These are phyloP conservation scores for Morphnarchus princeps DNA, from an alignment of 2,113 vertebrate species.

Conservation along the genomic window DNA sequence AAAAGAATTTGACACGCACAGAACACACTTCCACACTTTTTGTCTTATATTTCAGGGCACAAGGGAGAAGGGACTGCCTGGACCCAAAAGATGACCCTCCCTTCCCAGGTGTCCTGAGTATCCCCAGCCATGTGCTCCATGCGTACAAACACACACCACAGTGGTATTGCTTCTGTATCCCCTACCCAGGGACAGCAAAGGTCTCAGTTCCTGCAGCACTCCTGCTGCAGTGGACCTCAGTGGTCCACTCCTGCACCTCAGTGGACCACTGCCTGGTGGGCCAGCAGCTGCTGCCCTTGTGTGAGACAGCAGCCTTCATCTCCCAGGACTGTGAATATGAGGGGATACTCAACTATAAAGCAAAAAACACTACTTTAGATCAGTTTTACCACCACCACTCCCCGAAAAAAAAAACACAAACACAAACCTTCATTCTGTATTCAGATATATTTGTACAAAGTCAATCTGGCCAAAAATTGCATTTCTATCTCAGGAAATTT, in stretches of 20 bases:
- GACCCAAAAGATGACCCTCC: not conserved
- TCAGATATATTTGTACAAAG: not conserved
- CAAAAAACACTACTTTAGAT: not conserved
- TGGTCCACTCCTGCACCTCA: not conserved
- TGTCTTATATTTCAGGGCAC: not conserved
- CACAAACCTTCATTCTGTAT: not conserved
- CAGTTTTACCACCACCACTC: no score
- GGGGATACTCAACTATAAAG: not conserved
- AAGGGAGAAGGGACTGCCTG: not conserved
- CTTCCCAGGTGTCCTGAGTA: not conserved
- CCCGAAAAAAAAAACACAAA: fast-evolving
- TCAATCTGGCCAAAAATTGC: not conserved
- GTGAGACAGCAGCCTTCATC: not conserved
- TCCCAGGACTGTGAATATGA: not conserved
- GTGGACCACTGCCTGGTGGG: not conserved
- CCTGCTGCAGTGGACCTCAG: not conserved
- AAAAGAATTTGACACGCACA: not conserved
- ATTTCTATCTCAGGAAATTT: not conserved
- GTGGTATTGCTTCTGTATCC: not conserved
- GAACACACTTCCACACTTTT: not conserved
- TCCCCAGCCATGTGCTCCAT: not conserved
- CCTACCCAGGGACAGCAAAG: fast-evolving
- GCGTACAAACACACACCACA: not conserved
- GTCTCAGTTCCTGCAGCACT: not conserved
- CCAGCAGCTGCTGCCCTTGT: not conserved